Base-by-base conservation (phyloP, 2,888 invertebrate genomes). In the Hetaerina titia region DNA sequence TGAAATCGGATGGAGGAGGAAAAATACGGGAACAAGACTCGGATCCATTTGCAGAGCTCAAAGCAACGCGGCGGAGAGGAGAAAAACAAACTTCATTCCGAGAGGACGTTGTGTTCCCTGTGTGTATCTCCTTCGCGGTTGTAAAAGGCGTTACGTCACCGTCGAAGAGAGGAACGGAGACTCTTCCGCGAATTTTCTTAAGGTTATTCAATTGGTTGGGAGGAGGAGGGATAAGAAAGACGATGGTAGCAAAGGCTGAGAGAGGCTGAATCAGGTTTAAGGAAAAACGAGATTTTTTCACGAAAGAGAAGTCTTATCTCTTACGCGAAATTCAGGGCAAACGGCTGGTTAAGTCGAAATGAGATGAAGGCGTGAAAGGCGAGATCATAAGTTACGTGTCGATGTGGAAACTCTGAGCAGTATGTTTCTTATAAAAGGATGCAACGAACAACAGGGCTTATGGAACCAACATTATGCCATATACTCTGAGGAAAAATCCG, bases 21-120 rank as follows among this genome's bases (percentile, higher is more conserved):
- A 31, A 81, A 22, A 8, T 13, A 9, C 25, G 31, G 31, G 22
- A 81, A 81, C 81, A 81, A 81, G 81, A 9, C 81, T 31, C 31
- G 31, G 31, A 81, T 81, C 81, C 81, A 81, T 81, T 81, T 81
- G 81, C 81, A 31, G 81, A 31, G 81, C 81, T 31, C 81, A 81
- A 69, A 81, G 22, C 13, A 81, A 81, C 11, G 15, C n/a, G 31
- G 9, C 6, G 22, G 81, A 4, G 25, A 31, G 31, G 31, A 31
- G 22, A 11, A 81, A 60, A 81, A 81, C 31, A 81, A 81, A 81
- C 31, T 22, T 22, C 17, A n/a, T 7, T 22, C 19, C 22, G 22
- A 81, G 22, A 31, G 25, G n/a, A n/a, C 0, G 81, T 2, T 45
- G 45, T 4, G 1, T 45, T 45, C 45, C 45, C 45, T 45, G 45